These are phyloP conservation scores for Listronotus oregonensis DNA, from an alignment of 1,140 invertebrate species.

Conservation along the genomic window DNA sequence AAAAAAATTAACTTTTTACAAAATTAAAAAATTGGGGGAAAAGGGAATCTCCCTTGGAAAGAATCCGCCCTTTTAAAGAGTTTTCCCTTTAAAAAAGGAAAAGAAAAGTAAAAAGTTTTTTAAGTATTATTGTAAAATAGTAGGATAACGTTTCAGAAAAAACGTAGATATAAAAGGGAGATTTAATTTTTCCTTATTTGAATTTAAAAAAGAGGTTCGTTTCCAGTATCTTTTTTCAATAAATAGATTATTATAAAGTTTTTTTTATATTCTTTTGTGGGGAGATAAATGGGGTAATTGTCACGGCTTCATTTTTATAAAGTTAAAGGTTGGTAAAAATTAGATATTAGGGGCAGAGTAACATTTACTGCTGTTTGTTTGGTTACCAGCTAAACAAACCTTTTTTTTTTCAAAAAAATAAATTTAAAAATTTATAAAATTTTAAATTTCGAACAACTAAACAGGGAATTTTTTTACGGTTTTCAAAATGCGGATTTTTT, in stretches of 20 bases:
- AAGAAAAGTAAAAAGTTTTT: constrained; percentile 32
- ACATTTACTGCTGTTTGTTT: too few species aligned
- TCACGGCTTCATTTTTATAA: constrained; percentile 7
- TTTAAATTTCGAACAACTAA: too few species aligned
- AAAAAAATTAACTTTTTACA: constrained; percentile 9
- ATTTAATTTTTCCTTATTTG: constrained; percentile 42
- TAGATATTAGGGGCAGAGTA: too few species aligned
- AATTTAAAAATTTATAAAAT: too few species aligned
- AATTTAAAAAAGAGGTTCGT: constrained; percentile 43
- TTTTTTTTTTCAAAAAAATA: too few species aligned
- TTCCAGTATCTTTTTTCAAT: constrained; percentile 39
- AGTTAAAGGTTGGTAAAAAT: background rate
- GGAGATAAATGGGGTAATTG: constrained; percentile 24
- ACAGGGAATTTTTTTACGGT: too few species aligned
- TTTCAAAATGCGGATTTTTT: too few species aligned
- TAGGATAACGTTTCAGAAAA: constrained; percentile 43
- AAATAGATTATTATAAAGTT: constrained; percentile 44
- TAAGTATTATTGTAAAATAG: constrained; percentile 44
- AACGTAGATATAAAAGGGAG: constrained; percentile 43
- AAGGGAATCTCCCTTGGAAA: constrained; percentile 1
- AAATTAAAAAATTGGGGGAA: background rate
- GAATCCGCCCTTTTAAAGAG: background rate
- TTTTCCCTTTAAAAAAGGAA: constrained; percentile 15
- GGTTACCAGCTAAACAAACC: too few species aligned
- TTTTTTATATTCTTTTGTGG: constrained; percentile 28